These are phyloP conservation scores for Antedon mediterranea DNA, from an alignment of 53 echinoderm and acorn worm species.

Conservation along the genomic window DNA sequence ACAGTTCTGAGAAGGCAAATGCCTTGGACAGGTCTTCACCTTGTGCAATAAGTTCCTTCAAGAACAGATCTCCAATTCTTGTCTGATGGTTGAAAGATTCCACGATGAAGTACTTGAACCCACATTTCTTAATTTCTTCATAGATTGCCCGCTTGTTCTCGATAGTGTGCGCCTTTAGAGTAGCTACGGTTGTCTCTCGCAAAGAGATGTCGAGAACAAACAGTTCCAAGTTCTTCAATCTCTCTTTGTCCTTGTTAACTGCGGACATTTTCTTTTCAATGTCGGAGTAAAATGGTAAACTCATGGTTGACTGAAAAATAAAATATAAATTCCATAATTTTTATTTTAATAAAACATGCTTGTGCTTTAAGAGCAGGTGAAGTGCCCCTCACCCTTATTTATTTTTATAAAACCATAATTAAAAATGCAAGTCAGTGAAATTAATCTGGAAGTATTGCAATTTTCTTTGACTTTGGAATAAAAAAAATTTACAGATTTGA, in stretches of 20 bases:
- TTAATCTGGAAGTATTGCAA: no score
- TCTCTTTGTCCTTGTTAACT: slow-evolving; percentile 14
- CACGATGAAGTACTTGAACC: slow-evolving; percentile 35
- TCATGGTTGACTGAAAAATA: no score
- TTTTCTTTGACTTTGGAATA: no score
- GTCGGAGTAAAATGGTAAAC: no score
- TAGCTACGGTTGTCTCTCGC: slow-evolving; percentile 32
- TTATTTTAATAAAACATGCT: no score
- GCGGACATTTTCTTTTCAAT: slow-evolving; percentile 8
- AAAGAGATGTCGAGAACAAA: slow-evolving; percentile 39
- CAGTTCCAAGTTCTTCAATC: slow-evolving; percentile 19
- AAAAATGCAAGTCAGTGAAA: no score
- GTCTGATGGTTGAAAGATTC: slow-evolving; percentile 33
- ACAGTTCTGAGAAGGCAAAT: slow-evolving; percentile 34
- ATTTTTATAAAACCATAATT: no score
- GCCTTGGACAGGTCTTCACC: slow-evolving; percentile 27
- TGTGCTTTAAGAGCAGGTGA: no score
- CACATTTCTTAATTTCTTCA: slow-evolving; percentile 39
- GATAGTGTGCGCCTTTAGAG: slow-evolving; percentile 37
- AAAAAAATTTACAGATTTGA: no score
- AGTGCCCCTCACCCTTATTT: no score
- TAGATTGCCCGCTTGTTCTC: slow-evolving; percentile 46
- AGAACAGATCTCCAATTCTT: slow-evolving; percentile 25
- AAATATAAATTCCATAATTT: no score
- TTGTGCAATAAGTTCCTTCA: slow-evolving; percentile 23